These are phyloP conservation scores for Cygnus atratus DNA, from an alignment of 2,113 vertebrate genomes.

Conservation along the genomic window DNA sequence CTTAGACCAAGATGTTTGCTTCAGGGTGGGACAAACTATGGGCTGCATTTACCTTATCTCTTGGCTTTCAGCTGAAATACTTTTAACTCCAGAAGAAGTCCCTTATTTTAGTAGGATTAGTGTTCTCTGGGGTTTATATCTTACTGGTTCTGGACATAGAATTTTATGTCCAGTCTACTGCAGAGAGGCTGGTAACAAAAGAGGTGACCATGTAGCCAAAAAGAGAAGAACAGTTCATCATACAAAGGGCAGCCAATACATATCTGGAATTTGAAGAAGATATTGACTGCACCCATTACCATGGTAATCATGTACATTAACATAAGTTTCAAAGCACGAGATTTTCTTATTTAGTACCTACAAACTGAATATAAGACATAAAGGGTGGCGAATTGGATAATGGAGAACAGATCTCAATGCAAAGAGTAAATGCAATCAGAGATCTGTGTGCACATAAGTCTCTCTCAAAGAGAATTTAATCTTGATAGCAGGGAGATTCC, in stretches of 20 bases:
- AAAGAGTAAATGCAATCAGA: not conserved
- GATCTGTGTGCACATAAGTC: accelerated
- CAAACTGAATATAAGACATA: not conserved
- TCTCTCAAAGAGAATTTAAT: not conserved
- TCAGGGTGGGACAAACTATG: not conserved
- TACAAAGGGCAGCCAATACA: not conserved
- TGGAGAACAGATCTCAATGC: not conserved
- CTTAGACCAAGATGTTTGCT: not conserved
- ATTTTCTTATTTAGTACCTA: not conserved
- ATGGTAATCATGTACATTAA: not conserved
- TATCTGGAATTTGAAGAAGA: not conserved
- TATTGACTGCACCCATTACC: not conserved
- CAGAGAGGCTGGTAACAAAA: not conserved
- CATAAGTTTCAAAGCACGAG: not conserved
- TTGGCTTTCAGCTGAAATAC: not conserved
- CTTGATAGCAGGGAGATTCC: not conserved
- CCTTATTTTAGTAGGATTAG: not conserved
- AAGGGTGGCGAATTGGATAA: not conserved
- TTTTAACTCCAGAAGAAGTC: not conserved
- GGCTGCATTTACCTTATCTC: not conserved
- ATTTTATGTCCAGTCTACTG: not conserved
- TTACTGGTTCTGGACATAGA: not conserved
- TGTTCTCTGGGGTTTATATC: not conserved
- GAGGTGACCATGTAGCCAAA: not conserved
- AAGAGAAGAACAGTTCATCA: not conserved